Percentiles rank a stretch among this genome's conserved stretches.
Conservation (phyloP, 2,113 vertebrate species). For the Hassar affinis region DNA sequence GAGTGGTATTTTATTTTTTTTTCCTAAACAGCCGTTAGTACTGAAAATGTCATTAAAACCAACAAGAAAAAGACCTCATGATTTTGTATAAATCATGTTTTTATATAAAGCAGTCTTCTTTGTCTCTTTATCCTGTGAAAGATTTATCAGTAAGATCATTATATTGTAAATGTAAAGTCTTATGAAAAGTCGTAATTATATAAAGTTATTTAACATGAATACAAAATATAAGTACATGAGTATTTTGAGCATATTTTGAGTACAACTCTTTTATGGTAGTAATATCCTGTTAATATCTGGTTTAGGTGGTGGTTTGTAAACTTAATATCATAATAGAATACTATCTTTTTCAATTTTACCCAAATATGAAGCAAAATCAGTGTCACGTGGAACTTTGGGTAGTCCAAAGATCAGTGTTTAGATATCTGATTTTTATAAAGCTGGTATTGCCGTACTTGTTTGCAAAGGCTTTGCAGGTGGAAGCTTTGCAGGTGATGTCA, state of each 20-base stretch:
- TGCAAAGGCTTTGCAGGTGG: slow-evolving; percentile 47
- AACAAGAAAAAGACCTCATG: slow-evolving; percentile 56
- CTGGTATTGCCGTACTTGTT: slow-evolving; percentile 48
- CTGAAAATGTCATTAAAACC: slow-evolving; percentile 71
- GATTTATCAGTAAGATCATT: not conserved
- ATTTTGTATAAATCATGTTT: slow-evolving; percentile 16
- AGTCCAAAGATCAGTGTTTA: slow-evolving; percentile 61
- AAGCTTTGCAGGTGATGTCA: slow-evolving; percentile 57
- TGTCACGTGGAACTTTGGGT: slow-evolving; percentile 43
- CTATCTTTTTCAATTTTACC: not conserved
- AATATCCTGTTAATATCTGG: slow-evolving; percentile 26
- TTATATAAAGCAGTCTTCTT: not conserved
- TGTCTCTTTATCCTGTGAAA: slow-evolving; percentile 38
- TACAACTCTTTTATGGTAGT: not conserved
- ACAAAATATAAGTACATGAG: not conserved
- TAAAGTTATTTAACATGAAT: not conserved
- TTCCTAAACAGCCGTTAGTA: slow-evolving; percentile 72
- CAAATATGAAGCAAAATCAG: not conserved
- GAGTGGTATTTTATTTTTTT: slow-evolving; percentile 54
- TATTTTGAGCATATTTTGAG: not conserved
- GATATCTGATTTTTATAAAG: slow-evolving; percentile 34
- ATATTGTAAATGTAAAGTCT: slow-evolving; percentile 18
- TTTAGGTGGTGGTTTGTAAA: slow-evolving; percentile 20
- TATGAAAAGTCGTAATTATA: not conserved
- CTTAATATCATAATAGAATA: not conserved